Base-by-base conservation (phyloP, 2,797 vertebrate species). In the Pterois miles region DNA sequence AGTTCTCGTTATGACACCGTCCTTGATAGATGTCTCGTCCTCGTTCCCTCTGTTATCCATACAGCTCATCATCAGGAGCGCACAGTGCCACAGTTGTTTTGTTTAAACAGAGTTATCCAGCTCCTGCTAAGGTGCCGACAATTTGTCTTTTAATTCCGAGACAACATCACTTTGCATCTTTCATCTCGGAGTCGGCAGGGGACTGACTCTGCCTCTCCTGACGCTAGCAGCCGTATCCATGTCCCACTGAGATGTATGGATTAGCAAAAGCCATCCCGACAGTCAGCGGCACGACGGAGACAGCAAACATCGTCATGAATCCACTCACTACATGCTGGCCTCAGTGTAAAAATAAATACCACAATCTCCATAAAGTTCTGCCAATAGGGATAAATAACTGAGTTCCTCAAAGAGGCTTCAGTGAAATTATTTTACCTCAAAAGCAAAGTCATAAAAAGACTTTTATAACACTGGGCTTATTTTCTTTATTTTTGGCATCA, bases 221-320 rank as follows among this genome's bases (percentile, higher is more conserved):
- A 75, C 54, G 80, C 71, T 20, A 16, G 80, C 71, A 73, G 74
- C 46, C 74, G 53, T 58, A 54, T 29, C 36, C 14, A 29, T 9
- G 34, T 81, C 91, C 86, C 65, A 73, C 89, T 89, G 91, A 33
- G 78, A 94, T 76, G 78, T 83, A 33, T 91, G 83, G 91, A 93
- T 93, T 91, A 85, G 81, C 82, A 84, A 80, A 84, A 93, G 90
- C 90, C 85, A 93, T 94, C 92, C 92, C 68, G 88, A 91, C 86
- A 90, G 90, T 92, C 86, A 65, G 78, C n/a, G 34, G 78, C 92
- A 86, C 84, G 8, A 22, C 91, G 1, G 16, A 94, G 54, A 59
- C 38, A 64, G 64, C 58, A 78, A 82, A 81, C 72, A 46, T 72
- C 13, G 63, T 68, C 34, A 20, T 20, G 48, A n/a, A 74, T 64